A percentile compares a stretch with the other conserved stretches of the same genome.
These are phyloP conservation scores for Danionella cerebrum DNA, from an alignment of 2,113 vertebrate genomes.

Conservation along the genomic window DNA sequence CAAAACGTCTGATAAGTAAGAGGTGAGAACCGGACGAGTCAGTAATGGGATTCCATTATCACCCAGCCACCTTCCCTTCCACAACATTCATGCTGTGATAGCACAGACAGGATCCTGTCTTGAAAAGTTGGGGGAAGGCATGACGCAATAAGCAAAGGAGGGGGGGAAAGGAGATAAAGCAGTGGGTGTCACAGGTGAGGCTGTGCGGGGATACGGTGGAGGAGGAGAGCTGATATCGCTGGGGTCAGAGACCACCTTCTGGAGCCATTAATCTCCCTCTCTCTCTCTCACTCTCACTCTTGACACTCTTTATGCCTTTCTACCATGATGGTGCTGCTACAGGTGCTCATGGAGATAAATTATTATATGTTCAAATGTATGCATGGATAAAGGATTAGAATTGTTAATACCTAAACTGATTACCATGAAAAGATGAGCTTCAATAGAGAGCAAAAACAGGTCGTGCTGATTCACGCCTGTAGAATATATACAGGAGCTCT, in stretches of 20 bases:
- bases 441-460: too few species aligned
- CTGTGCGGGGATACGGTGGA: background rate
- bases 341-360: background rate
- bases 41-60: conserved; percentile 60
- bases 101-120: conserved; percentile 32
- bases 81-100: conserved; percentile 22
- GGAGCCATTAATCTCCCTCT: conserved; percentile 34
- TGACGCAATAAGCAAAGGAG: conserved; percentile 2
- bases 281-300: background rate
- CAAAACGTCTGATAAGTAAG: conserved; percentile 51
- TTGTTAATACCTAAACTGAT: background rate
- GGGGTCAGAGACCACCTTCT: conserved; percentile 26
- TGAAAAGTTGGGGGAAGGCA: conserved; percentile 33
- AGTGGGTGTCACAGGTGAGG: conserved; percentile 27
- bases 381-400: background rate
- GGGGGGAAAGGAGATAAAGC: conserved; percentile 27
- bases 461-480: too few species aligned
- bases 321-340: conserved; percentile 1
- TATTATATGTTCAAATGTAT: background rate
- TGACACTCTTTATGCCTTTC: conserved; percentile 2
- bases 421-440: background rate
- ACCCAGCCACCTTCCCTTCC: conserved; percentile 22
- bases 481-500: too few species aligned
- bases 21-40: conserved; percentile 42
- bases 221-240: conserved; percentile 18